Conservation (phyloP, 2,113 vertebrate species). For the Spilogale gracilis region DNA sequence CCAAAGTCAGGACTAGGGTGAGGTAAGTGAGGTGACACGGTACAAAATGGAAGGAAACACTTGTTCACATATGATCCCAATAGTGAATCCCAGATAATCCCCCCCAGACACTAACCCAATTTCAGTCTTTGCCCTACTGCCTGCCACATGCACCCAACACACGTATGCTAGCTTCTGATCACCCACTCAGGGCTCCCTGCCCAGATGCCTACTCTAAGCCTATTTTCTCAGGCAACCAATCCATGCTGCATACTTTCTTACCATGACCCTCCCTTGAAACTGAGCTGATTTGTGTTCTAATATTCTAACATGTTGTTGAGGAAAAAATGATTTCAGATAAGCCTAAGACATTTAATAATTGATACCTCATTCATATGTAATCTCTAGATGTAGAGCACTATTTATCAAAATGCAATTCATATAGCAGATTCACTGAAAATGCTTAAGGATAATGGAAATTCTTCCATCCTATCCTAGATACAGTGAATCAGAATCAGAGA, state of each 20-base stretch:
- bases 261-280: neutral
- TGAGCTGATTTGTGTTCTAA: neutral
- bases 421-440: neutral
- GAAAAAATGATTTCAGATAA: neutral
- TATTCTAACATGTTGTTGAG: neutral
- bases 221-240: neutral
- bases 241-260: too few species aligned
- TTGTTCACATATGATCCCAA: neutral
- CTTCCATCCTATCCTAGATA: neutral
- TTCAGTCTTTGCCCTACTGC: neutral
- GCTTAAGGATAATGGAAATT: conserved; percentile 20
- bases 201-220: neutral
- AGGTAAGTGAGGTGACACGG: neutral
- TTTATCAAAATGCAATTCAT: conserved; percentile 10
- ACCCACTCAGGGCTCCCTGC: neutral
- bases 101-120: neutral
- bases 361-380: neutral
- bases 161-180: neutral
- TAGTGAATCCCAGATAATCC: neutral
- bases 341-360: neutral
- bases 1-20: neutral
- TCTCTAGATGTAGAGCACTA: neutral
- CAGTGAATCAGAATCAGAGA: neutral
- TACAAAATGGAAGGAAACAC: neutral
- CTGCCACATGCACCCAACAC: neutral